Evolutionary conservation across 1,140 invertebrate species (phyloP), one percentile per base, ranked within the genome.

Genomic region (Conus betulinus): DNA sequence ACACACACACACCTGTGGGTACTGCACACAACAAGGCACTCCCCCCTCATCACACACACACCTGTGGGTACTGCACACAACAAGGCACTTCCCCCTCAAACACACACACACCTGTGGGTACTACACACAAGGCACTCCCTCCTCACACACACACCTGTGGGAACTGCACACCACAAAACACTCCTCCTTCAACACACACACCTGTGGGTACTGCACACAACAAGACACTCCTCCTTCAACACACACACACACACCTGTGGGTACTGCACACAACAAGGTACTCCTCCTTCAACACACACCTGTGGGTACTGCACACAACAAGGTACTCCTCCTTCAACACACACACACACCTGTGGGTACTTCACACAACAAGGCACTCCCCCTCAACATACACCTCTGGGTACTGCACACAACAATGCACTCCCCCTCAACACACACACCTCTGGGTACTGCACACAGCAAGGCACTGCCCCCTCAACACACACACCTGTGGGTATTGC

Each of bases 11-110:
- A 39, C 84, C 20, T 88, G 39, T 17, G 87, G 88, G 85, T 87
- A 88, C 85, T 88, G 84, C 82, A 79, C 55, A 84, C 53, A 84
- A 7, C 55, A 67, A 84, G 0, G 39, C n/a, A 78, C 23, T 39
- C 3, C 39, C 39, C 39, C 39, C 39, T 39, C 3, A 39, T 1
- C 39, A 39, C 39, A 39, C 39, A 39, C 39, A 39, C 39, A 39
- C 84, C 20, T 88, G 39, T 17, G 87, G 88, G 85, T 87, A 88
- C 87, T 88, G 84, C 82, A 79, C 55, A 84, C 53, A 84, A 7
- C 55, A 67, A 84, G 20, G 39, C n/a, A 78, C 23, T 39, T 39
- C 39, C 39, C 39, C 39, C 39, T 39, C 39, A 39, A n/a, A n/a
- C n/a, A 39, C 39, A 39, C 39, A 39, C 39, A 39, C 39, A 39